Evolutionary conservation across 2,113 vertebrate species (phyloP).

Genomic region (Grammomys surdaster): DNA sequence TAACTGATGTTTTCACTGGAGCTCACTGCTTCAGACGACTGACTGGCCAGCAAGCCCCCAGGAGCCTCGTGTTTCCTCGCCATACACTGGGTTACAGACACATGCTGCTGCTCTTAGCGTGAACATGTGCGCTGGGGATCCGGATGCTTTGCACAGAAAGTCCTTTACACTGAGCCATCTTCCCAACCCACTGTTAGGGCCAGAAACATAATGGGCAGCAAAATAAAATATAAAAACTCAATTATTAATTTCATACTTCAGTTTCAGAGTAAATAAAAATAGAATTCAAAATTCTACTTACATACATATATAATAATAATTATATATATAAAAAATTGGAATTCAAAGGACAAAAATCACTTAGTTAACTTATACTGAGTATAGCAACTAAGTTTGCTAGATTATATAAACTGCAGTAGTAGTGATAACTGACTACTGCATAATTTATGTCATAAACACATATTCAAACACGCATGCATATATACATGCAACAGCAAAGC

Average conservation of each 20-base stretch:
- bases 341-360: neutral
- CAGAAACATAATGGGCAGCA: neutral
- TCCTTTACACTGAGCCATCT: neutral
- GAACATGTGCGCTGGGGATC: neutral
- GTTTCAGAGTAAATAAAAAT: neutral
- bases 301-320: too few species aligned
- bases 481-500: neutral
- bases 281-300: neutral
- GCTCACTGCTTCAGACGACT: neutral
- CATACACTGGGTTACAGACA: neutral
- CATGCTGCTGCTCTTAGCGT: neutral
- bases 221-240: constrained; percentile 32
- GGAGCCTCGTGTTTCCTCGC: neutral
- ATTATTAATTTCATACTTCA: constrained; percentile 51
- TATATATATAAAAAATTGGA: too few species aligned
- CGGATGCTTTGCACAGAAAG: neutral
- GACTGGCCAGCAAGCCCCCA: neutral
- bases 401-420: neutral
- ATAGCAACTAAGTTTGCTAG: neutral
- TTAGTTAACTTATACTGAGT: neutral
- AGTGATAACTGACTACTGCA: neutral
- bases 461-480: neutral
- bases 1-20: neutral
- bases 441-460: constrained; percentile 26
- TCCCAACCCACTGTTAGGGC: neutral